Percentiles rank a stretch among this genome's conserved stretches.
These are phyloP conservation scores for Arenaria interpres DNA, from an alignment of 2,113 vertebrate species.

Conservation along the genomic window DNA sequence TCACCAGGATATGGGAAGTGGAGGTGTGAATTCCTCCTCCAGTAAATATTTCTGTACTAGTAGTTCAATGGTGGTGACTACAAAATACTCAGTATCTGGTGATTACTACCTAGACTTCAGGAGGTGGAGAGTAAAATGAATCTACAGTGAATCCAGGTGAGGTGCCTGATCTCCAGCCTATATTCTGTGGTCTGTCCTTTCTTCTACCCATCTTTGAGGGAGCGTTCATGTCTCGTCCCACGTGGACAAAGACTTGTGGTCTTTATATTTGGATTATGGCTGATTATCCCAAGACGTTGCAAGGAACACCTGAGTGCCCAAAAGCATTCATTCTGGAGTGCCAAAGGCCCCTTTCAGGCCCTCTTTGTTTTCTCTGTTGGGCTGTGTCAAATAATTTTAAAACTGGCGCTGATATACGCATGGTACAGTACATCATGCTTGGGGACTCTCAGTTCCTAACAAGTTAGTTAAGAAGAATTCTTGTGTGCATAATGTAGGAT, in stretches of 20 bases:
- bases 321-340: neutral
- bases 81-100: neutral
- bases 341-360: neutral
- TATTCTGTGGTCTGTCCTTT: neutral
- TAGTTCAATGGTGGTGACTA: neutral
- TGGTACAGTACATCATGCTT: no score
- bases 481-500: neutral
- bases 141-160: neutral
- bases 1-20: neutral
- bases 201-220: neutral
- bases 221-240: accelerated
- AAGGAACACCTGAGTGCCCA: neutral
- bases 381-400: neutral
- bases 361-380: neutral
- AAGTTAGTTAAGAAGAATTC: neutral
- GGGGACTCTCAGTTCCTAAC: neutral
- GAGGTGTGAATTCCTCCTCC: neutral
- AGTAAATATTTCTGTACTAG: neutral
- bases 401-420: accelerated
- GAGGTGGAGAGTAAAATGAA: neutral
- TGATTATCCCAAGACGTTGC: neutral
- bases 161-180: neutral
- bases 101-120: neutral
- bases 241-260: neutral
- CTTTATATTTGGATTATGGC: accelerated